These are phyloP conservation scores for Andricus grossulariae DNA, from an alignment of 1,140 invertebrate genomes.

Conservation along the genomic window DNA sequence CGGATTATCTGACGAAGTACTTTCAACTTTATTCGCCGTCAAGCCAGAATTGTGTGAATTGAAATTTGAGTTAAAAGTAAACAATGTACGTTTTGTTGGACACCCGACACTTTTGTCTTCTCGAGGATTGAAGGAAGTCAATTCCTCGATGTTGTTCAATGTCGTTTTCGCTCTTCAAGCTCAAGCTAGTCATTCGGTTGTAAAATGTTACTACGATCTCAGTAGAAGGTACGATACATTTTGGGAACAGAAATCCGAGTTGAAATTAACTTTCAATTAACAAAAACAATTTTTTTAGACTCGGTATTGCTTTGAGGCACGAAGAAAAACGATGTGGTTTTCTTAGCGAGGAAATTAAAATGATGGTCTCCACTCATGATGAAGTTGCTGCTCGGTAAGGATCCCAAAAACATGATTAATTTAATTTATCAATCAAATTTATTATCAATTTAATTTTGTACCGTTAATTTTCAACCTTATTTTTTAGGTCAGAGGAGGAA, in stretches of 20 bases:
- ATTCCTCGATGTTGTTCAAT: conserved; percentile 89
- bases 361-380: conserved; percentile 87
- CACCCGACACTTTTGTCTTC: conserved; percentile 89
- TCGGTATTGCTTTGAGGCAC: conserved; percentile 91
- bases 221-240: conserved; percentile 80
- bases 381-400: conserved; percentile 78
- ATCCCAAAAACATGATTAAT: neutral
- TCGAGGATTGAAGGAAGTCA: conserved; percentile 79
- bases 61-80: conserved; percentile 96
- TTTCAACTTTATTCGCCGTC: conserved; percentile 94
- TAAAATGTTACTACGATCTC: conserved; percentile 96
- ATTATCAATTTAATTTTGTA: conserved; percentile 16
- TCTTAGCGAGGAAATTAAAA: conserved; percentile 91
- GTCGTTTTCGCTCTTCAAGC: conserved; percentile 95
- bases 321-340: conserved; percentile 94
- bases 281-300: conserved; percentile 66
- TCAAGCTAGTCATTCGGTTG: conserved; percentile 92
- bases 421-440: conserved; percentile 28
- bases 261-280: neutral
- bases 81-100: conserved; percentile 95
- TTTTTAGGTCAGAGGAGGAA: conserved; percentile 77
- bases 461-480: conserved; percentile 34
- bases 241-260: neutral
- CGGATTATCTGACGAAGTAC: conserved; percentile 88
- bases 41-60: conserved; percentile 91